These are phyloP conservation scores for Rhinichthys osculus DNA, from an alignment of 2,797 vertebrate genomes.

Conservation along the genomic window DNA sequence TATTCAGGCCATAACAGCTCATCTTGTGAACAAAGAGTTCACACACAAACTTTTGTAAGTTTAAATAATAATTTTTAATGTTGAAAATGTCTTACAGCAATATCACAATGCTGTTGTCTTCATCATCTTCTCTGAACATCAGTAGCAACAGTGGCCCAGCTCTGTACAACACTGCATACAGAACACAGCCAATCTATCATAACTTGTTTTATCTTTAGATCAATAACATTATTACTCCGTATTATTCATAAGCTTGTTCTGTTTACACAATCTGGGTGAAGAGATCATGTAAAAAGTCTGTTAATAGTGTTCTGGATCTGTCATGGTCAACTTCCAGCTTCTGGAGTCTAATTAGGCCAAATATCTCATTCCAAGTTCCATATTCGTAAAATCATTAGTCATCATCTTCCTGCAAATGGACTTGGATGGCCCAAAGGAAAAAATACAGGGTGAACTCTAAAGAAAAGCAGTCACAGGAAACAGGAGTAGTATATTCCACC, in stretches of 20 bases:
- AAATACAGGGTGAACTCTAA: not conserved
- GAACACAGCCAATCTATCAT: slow-evolving; percentile 46
- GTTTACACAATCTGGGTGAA: slow-evolving; percentile 71
- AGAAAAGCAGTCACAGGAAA: not conserved
- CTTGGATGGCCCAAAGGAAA: not conserved
- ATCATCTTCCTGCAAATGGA: not conserved
- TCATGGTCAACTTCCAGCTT: slow-evolving; percentile 18
- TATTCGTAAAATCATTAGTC: not conserved
- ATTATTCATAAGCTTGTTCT: slow-evolving; percentile 68
- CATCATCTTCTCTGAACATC: slow-evolving; percentile 21
- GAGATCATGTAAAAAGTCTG: not conserved
- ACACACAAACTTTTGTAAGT: not conserved
- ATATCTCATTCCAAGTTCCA: not conserved
- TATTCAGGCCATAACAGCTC: not conserved
- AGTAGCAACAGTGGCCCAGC: slow-evolving; percentile 43
- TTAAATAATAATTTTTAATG: slow-evolving; percentile 57
- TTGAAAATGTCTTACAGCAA: slow-evolving; percentile 42
- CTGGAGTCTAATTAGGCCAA: not conserved
- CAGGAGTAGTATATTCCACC: not conserved
- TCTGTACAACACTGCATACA: slow-evolving; percentile 44
- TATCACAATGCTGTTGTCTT: slow-evolving; percentile 15
- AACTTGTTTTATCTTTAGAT: slow-evolving; percentile 65
- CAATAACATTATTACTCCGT: slow-evolving; percentile 45
- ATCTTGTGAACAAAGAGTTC: not conserved
- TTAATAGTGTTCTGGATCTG: not conserved